Evolutionary conservation across 1,140 invertebrate species (phyloP), one percentile per base, ranked within the genome.

Genomic region (Ceratina calcarata): DNA sequence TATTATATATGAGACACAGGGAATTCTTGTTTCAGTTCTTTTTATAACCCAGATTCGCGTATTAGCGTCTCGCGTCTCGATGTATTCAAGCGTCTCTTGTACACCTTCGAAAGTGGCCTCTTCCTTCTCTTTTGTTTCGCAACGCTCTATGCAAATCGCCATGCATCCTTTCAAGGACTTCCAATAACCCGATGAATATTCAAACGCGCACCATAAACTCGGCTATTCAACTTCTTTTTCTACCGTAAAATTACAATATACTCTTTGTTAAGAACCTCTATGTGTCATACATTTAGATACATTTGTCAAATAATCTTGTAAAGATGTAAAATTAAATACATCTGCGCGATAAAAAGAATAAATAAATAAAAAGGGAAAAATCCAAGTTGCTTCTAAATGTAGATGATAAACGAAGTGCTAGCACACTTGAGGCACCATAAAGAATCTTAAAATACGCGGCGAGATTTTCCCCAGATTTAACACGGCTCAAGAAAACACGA

Each of bases 1-100:
- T 62, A 53, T 2, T 45, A 45, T 45, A 45, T 45, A 45, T 45
- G 37, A 45, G 45, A 75, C 37, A 83, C 55, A 71, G 72, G 68
- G 67, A 57, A 64, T 73, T 62, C 77, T 49, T 80, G 78, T 82
- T 67, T 66, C 18, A 72, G 74, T 70, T 71, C 71, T 81, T 81
- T 81, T 81, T 57, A 53, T 81, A 81, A 81, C 80, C 75, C 24
- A 78, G 51, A 67, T 81, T 60, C 45, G n/a, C n/a, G 58, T 57
- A 53, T 75, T 69, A 75, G 58, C 22, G 18, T 22, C 15, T 24
- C 22, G 22, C 22, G 18, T 22, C 15, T 45, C 22, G 22, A n/a
- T 12, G 12, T 57, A 32, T 13, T 16, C 15, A 15, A 2, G 24
- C 12, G 18, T 22, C 6, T 27, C 22, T 27, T 45, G 37, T 49